These are phyloP conservation scores for Thecophora atra DNA, from an alignment of 2,888 invertebrate species.

Conservation along the genomic window DNA sequence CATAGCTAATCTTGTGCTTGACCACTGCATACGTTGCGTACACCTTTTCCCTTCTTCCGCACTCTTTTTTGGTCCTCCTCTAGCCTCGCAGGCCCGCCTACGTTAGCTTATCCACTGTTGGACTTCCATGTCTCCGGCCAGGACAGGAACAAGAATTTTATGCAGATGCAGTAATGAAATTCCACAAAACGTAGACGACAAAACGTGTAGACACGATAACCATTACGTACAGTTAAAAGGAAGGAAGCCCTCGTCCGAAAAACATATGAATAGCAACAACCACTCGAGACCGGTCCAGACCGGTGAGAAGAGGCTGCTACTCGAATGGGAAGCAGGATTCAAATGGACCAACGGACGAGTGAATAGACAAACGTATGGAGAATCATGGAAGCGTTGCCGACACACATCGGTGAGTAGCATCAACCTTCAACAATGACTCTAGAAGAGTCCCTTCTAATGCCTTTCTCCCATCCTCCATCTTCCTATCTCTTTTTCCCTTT, in stretches of 20 bases:
- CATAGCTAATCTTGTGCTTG: too few relatives aligned
- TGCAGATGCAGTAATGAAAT: background rate
- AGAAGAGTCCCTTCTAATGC: background rate
- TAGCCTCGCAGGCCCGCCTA: too few relatives aligned
- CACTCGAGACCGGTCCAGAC: background rate
- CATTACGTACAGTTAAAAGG: too few relatives aligned
- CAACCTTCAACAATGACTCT: background rate
- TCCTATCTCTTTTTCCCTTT: background rate
- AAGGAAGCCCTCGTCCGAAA: background rate
- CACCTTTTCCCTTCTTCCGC: too few relatives aligned
- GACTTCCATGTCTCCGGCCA: too few relatives aligned
- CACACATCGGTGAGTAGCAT: too few relatives aligned
- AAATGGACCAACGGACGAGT: background rate
- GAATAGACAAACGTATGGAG: background rate
- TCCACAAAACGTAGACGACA: conserved; percentile 1
- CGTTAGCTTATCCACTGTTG: too few relatives aligned
- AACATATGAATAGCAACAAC: background rate
- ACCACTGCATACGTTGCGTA: too few relatives aligned
- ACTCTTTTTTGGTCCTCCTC: too few relatives aligned
- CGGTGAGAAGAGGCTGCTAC: too few relatives aligned
- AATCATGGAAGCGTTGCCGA: too few relatives aligned
- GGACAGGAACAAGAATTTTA: background rate
- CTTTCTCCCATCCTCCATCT: background rate
- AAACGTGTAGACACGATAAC: background rate
- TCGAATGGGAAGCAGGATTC: too few relatives aligned